Conservation (phyloP, 2,113 vertebrate species). For the Salvator merianae region DNA sequence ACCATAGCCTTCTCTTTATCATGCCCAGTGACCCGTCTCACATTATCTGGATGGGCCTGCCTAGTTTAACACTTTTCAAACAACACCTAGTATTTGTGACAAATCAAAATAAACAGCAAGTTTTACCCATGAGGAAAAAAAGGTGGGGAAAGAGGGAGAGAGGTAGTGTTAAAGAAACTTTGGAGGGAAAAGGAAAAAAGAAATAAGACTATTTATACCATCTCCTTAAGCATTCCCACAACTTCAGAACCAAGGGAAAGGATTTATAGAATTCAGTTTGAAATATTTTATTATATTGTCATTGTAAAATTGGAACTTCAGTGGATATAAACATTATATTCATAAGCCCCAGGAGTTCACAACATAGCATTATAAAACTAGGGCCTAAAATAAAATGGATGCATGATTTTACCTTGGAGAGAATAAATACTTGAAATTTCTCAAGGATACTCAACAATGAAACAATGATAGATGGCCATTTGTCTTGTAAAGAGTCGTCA, state of each 20-base stretch:
- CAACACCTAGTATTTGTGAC: conserved; percentile 83
- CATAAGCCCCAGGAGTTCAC: background rate
- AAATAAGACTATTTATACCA: background rate
- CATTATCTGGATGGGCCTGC: conserved; percentile 79
- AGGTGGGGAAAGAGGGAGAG: conserved; percentile 29
- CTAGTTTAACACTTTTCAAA: conserved; percentile 79
- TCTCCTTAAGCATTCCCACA: background rate
- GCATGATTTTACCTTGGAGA: conserved; percentile 51
- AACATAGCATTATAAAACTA: conserved; percentile 20
- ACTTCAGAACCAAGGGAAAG: background rate
- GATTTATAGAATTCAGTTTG: conserved; percentile 37
- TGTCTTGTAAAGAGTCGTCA: background rate
- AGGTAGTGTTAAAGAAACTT: conserved; percentile 55
- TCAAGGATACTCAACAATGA: conserved; percentile 29
- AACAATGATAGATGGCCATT: background rate
- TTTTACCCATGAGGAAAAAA: conserved; percentile 73
- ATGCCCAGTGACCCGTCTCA: conserved; percentile 66
- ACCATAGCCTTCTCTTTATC: conserved; percentile 75
- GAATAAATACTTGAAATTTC: conserved; percentile 40
- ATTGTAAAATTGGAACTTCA: conserved; percentile 27
- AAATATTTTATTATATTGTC: background rate
- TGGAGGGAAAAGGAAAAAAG: conserved; percentile 32
- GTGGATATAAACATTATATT: conserved; percentile 34
- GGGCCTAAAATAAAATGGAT: conserved; percentile 40
- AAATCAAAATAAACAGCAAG: conserved; percentile 78